phyloP scores from a whole-genome alignment of 2,888 invertebrate genomes.

The Dioctria rufipes region DNA sequence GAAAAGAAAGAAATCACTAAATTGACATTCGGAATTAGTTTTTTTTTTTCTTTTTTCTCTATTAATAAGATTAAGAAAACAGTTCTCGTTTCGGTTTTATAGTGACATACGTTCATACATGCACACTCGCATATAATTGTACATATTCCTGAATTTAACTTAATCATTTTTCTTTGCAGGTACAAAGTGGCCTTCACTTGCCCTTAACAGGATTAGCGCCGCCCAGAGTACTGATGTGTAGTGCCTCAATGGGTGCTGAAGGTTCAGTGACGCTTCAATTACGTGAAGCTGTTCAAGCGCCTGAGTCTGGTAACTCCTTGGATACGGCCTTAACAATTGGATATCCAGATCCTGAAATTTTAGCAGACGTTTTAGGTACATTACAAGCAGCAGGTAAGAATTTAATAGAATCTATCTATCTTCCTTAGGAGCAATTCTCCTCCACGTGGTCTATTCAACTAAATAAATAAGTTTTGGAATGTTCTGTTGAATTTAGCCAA shows the following conservation, averaged over 20 bases:
- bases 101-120: no score
- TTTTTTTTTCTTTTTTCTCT: slow-evolving; percentile 5
- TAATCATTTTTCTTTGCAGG: slow-evolving; percentile 62
- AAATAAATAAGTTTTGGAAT: no score
- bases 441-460: no score
- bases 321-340: slow-evolving; percentile 79
- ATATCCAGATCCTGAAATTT: slow-evolving; percentile 82
- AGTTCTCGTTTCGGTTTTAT: not conserved
- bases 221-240: slow-evolving; percentile 68
- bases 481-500: no score
- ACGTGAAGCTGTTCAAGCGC: slow-evolving; percentile 68
- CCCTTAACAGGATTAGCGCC: slow-evolving; percentile 69
- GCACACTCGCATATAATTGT: no score
- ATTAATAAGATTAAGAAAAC: slow-evolving; percentile 2
- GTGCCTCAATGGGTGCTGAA: slow-evolving; percentile 71
- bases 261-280: slow-evolving; percentile 71
- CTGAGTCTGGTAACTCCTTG: slow-evolving; percentile 64
- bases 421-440: no score
- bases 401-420: no score
- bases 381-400: slow-evolving; percentile 74
- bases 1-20: not conserved
- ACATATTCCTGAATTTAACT: not conserved
- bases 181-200: slow-evolving; percentile 70
- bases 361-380: slow-evolving; percentile 81
- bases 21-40: slow-evolving; percentile 17